Evolutionary conservation across 2,113 vertebrate genomes (phyloP), one percentile per base, ranked within the genome.

Genomic region (Micromys minutus): DNA sequence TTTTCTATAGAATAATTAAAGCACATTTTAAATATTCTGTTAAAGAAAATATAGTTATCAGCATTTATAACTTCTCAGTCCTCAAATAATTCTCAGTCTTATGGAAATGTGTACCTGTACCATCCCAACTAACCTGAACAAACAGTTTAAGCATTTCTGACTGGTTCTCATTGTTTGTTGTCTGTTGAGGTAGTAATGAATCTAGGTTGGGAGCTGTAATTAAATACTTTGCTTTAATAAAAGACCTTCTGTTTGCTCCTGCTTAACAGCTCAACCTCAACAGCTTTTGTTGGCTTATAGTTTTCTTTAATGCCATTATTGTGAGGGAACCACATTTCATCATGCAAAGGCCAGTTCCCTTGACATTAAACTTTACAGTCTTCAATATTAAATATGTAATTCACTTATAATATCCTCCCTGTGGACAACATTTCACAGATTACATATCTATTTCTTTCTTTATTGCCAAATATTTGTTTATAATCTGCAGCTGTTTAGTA

Each of bases 161-260:
- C 57, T 65, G 45, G 47, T 91, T 93, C 61, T 97, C 96, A 96
- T 94, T 96, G 52, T 89, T 57, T 88, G 26, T 74, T 94, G 61
- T 79, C 65, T 94, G 80, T 85, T 65, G 39, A 85, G 85, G 47
- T 86, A 50, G 50, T 77, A 94, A 92, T 85, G 95, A 96, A 90
- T 89, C 63, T 81, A 74, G 88, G 76, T 85, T 95, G 69, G 67
- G 29, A 94, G 74, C 86, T 2, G 42, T 93, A 89, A 97, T 96
- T 95, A 97, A 97, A 36, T 52, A 75, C 93, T 95, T 95, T 92
- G 67, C 21, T 93, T 94, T 92, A 97, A 96, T 97, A 89, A 96
- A 93, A 93, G n/a, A 50, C 21, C 50, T 87, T 26, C 59, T 90
- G 59, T 92, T 90, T 69, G 87, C 47, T 87, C 36, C 31, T 95